A percentile compares a stretch with the other conserved stretches of the same genome.
phyloP scores from a whole-genome alignment of 2,113 vertebrate genomes.

The Psophia crepitans region DNA sequence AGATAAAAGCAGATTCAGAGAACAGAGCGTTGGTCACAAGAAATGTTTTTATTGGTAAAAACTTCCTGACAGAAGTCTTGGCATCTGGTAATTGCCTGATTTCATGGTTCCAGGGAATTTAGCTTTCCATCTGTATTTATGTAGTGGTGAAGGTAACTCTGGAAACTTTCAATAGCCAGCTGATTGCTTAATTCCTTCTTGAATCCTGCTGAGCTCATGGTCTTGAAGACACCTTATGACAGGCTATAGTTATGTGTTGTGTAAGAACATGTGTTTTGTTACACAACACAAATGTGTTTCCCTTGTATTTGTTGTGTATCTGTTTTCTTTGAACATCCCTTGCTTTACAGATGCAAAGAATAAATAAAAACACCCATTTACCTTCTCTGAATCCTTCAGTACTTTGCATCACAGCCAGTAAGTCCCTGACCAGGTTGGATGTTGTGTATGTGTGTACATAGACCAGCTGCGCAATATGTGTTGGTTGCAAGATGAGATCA shows the following conservation, averaged over 20 bases:
- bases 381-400: not conserved
- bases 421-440: not conserved
- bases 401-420: not conserved
- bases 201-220: not conserved
- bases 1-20: not conserved
- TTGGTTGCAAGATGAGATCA: not conserved
- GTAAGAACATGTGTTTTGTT: not conserved
- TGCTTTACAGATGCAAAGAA: not conserved
- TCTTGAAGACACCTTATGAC: not conserved
- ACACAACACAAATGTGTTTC: not conserved
- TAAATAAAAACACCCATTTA: not conserved
- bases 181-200: not conserved
- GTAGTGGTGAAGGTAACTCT: not conserved
- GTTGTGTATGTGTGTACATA: not conserved
- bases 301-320: not conserved
- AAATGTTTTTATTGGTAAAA: not conserved
- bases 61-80: not conserved
- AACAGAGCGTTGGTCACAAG: not conserved
- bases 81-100: not conserved
- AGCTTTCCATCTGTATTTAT: not conserved
- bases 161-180: not conserved
- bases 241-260: not conserved
- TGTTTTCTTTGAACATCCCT: not conserved
- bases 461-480: too few species aligned
- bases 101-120: not conserved